A percentile compares a stretch with the other conserved stretches of the same genome.
phyloP scores from a whole-genome alignment of 2,113 vertebrate genomes.

The Antennarius striatus region DNA sequence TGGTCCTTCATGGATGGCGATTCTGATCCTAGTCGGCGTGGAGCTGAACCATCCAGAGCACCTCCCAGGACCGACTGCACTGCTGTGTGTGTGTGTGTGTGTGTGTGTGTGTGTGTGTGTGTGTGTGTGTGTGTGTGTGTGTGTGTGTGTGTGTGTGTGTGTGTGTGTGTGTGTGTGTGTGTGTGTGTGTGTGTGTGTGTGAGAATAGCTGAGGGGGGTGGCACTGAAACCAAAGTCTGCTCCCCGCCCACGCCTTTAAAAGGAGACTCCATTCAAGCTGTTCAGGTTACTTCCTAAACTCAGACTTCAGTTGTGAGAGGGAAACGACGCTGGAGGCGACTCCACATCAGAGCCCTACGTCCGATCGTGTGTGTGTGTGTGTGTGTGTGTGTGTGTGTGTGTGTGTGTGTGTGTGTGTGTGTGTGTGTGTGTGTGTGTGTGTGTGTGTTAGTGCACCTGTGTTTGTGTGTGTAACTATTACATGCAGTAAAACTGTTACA shows the following conservation, averaged over 20 bases:
- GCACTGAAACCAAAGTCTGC: constrained; percentile 61
- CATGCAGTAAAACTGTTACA: too few species aligned
- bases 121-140: constrained; percentile 5
- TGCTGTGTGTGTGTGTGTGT: neutral
- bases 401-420: too few species aligned
- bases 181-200: constrained; percentile 16
- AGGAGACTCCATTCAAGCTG: constrained; percentile 42
- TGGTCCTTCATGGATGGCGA: constrained; percentile 55
- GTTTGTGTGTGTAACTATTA: too few species aligned
- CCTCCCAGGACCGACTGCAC: constrained; percentile 10
- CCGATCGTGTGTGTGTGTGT: too few species aligned
- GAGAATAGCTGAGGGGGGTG: constrained; percentile 45
- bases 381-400: too few species aligned
- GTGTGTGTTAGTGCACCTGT: too few species aligned
- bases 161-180: constrained; percentile 4
- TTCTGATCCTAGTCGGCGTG: constrained; percentile 17
- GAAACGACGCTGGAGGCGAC: neutral
- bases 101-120: constrained; percentile 18
- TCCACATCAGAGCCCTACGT: too few species aligned
- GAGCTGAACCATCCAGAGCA: constrained; percentile 4
- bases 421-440: too few species aligned
- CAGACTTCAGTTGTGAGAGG: constrained; percentile 6
- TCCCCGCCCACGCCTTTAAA: constrained; percentile 66
- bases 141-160: constrained; percentile 16
- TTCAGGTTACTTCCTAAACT: constrained; percentile 33